phyloP scores from a whole-genome alignment of 2,888 invertebrate genomes.

The Steinernema carpocapsae region DNA sequence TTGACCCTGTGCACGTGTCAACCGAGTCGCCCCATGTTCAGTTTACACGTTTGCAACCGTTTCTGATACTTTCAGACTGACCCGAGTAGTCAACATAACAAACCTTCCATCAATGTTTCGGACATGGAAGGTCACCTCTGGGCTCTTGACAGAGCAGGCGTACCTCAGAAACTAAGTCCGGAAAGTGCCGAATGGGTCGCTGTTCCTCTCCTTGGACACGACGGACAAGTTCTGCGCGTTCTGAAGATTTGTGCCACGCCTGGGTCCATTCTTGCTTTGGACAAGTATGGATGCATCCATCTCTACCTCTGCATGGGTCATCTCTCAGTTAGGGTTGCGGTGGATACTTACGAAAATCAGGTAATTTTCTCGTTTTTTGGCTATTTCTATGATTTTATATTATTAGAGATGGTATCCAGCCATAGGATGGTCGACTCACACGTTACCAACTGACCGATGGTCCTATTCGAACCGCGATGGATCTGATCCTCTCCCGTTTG shows the following conservation, averaged over 20 bases:
- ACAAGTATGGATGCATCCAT: constrained; percentile 25
- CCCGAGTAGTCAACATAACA: background rate
- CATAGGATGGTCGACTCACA: constrained; percentile 6
- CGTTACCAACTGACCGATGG: constrained; percentile 23
- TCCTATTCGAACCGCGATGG: constrained; percentile 29
- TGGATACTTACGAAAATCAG: constrained; percentile 24
- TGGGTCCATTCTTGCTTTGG: background rate
- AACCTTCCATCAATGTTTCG: background rate
- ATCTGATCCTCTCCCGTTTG: constrained; percentile 3
- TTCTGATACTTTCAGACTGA: too few species aligned
- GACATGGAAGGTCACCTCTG: constrained; percentile 25
- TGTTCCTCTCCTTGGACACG: background rate
- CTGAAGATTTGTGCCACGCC: constrained; percentile 26
- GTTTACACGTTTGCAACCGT: too few species aligned
- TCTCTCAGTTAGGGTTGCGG: background rate
- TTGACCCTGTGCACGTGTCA: too few species aligned
- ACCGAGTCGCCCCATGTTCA: too few species aligned
- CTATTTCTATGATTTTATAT: background rate
- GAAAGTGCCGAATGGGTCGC: constrained; percentile 11
- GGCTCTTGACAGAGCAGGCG: constrained; percentile 28
- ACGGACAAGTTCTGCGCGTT: background rate
- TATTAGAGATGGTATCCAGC: constrained; percentile 27
- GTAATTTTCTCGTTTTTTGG: background rate
- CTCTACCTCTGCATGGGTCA: constrained; percentile 26
- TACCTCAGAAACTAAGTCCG: constrained; percentile 17